Evolutionary conservation across 1,140 invertebrate species (phyloP), one percentile per base, ranked within the genome.

Genomic region (Platorchestia sp.): DNA sequence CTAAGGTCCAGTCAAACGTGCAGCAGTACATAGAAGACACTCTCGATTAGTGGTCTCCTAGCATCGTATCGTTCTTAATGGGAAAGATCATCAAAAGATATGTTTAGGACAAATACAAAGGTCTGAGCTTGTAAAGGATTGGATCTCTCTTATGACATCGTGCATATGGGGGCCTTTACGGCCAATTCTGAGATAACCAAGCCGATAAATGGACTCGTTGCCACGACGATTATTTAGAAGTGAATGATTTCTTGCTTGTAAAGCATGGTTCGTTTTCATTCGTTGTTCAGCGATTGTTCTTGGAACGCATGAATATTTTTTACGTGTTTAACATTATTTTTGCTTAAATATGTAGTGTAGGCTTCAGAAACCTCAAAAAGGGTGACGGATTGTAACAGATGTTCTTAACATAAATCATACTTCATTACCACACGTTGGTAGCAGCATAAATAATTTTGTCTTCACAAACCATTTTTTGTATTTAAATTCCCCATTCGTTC

Each of bases 11-110:
- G 87, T 44, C n/a, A 89, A 89, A 42, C 87, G 87, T 89, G 87
- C 87, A 44, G 87, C 43, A 44, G n/a, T 89, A 44, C 87, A 89
- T 89, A 41, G 0, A 42, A 41, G 87, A 89, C 87, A 42, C 41
- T 89, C 87, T 44, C 87, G 41, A 42, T 89, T 41, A 89, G 59
- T 75, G 87, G 41, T 89, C 41, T 42, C 87, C 41, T 14, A 89
- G 41, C 87, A 42, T 89, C 87, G 43, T 89, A 42, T 89, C 87
- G n/a, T 89, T 89, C 87, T 89, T 41, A 89, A 89, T 44, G 87
- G 87, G 41, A 44, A 89, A 89, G 87, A 89, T 89, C 87, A 44
- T 44, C 43, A 44, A 89, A 89, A 89, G 87, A 89, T 89, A 89
- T 42, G 87, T 44, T 42, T 89, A 44, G 43, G 27, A 89, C 87